phyloP scores from a whole-genome alignment of 2,797 vertebrate species.

The Paguma larvata region DNA sequence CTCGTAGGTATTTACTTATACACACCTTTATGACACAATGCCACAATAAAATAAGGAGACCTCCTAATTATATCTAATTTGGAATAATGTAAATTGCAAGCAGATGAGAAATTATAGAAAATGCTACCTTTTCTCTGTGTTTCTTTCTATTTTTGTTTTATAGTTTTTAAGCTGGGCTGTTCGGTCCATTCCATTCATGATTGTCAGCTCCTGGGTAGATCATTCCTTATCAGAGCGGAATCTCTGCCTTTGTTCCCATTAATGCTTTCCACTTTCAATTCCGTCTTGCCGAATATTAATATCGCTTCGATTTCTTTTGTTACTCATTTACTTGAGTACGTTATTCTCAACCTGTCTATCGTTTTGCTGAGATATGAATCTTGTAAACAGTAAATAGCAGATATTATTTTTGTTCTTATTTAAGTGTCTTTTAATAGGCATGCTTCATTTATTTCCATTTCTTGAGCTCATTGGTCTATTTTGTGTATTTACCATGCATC shows the following conservation, averaged over 20 bases:
- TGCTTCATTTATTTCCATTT: slow-evolving; percentile 28
- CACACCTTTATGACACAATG: neutral
- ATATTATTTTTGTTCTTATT: slow-evolving; percentile 1
- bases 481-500: neutral
- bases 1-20: neutral
- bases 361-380: slow-evolving; percentile 2
- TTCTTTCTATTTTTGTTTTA: neutral
- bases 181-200: neutral
- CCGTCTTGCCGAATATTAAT: neutral
- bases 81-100: slow-evolving; percentile 8
- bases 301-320: neutral
- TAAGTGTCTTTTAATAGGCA: neutral
- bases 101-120: neutral
- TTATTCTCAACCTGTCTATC: neutral
- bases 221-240: neutral
- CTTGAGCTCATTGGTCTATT: neutral
- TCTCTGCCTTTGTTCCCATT: neutral
- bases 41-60: neutral
- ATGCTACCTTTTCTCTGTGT: neutral
- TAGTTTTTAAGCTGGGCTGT: neutral
- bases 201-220: neutral
- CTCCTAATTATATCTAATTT: neutral
- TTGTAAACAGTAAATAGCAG: neutral
- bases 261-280: neutral
- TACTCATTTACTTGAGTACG: neutral